These are phyloP conservation scores for Pongo pygmaeus DNA, from an alignment of 2,113 vertebrate species.

Conservation along the genomic window DNA sequence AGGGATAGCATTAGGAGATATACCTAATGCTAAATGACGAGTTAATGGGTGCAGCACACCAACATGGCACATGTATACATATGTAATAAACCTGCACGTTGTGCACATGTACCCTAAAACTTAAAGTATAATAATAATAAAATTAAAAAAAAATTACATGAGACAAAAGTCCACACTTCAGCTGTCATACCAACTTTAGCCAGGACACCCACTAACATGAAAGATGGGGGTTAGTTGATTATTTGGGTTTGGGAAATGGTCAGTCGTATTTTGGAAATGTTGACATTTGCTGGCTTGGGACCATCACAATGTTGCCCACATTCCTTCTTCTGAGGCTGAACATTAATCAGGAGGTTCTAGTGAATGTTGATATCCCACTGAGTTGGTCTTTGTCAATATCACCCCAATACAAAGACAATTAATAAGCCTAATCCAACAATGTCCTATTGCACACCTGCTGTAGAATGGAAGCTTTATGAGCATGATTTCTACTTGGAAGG, in stretches of 20 bases:
- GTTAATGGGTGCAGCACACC: too few relatives aligned
- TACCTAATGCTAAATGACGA: too few relatives aligned
- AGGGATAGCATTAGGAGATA: too few relatives aligned
- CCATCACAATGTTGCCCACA: not conserved
- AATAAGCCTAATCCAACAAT: not conserved
- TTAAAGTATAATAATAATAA: too few relatives aligned
- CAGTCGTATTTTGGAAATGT: not conserved
- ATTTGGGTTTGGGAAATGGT: not conserved
- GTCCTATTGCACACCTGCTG: fast-evolving
- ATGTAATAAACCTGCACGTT: too few relatives aligned
- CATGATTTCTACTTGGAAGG: not conserved
- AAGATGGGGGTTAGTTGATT: not conserved
- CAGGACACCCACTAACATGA: not conserved
- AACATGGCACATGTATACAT: too few relatives aligned
- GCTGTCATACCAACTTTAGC: not conserved
- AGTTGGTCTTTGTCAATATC: not conserved
- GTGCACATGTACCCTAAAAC: too few relatives aligned
- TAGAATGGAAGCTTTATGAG: not conserved
- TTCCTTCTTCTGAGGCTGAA: not conserved
- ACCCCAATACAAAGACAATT: not conserved
- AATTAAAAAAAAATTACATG: not conserved
- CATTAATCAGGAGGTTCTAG: not conserved
- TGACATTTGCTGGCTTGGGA: not conserved
- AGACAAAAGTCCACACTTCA: not conserved
- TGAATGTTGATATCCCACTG: not conserved